Conservation (phyloP, 2,113 vertebrate genomes). For the Antechinus stuartii region DNA sequence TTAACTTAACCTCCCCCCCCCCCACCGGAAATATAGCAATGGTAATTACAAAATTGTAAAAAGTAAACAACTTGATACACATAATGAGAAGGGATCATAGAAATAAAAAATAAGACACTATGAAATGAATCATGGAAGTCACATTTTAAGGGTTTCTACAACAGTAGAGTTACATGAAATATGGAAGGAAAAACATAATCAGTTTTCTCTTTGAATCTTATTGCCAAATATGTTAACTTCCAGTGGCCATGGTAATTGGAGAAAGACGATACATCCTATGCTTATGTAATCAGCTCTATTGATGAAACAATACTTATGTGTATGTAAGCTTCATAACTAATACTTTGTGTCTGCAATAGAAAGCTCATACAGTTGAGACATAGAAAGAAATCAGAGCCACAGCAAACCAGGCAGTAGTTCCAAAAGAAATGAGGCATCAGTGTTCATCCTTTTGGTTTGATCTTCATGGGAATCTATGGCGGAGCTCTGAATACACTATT, state of each 20-base stretch:
- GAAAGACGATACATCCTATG: neutral
- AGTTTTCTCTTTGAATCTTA: slow-evolving; percentile 42
- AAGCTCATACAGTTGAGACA: no score
- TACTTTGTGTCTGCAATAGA: no score
- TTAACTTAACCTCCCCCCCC: neutral
- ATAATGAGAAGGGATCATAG: neutral
- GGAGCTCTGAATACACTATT: slow-evolving; percentile 30
- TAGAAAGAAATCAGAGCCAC: slow-evolving; percentile 13
- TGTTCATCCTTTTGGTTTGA: slow-evolving; percentile 48
- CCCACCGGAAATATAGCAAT: neutral
- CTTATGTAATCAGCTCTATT: slow-evolving; percentile 18
- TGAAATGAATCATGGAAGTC: slow-evolving; percentile 36
- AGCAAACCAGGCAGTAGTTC: slow-evolving; percentile 35
- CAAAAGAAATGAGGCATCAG: slow-evolving; percentile 23
- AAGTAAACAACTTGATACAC: neutral
- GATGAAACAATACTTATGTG: slow-evolving; percentile 24
- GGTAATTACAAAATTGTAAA: neutral
- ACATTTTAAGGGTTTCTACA: neutral
- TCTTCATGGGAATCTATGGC: slow-evolving; percentile 11
- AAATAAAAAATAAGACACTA: slow-evolving; percentile 29
- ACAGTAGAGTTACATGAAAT: neutral
- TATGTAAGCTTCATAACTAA: neutral
- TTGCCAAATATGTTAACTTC: slow-evolving; percentile 42
- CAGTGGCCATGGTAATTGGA: neutral
- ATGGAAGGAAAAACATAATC: slow-evolving; percentile 11